Evolutionary conservation across 2,888 invertebrate species (phyloP).

Genomic region (Drosophila flavopinicola): DNA sequence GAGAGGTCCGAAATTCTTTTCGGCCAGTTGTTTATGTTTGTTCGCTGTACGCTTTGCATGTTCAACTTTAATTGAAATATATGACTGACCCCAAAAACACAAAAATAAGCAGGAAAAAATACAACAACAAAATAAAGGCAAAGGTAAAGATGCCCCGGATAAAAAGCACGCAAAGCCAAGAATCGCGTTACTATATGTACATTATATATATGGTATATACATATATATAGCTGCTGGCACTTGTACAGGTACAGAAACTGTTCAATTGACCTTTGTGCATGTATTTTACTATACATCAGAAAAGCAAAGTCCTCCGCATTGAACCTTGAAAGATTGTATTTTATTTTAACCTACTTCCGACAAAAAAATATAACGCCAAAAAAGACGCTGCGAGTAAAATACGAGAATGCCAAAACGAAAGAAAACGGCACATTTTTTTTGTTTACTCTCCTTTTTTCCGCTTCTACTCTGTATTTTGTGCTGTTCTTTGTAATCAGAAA

Average conservation of each 20-base stretch:
- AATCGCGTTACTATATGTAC: constrained; percentile 25
- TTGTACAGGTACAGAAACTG: constrained; percentile 36
- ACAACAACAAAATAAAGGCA: constrained; percentile 11
- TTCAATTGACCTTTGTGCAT: constrained; percentile 65
- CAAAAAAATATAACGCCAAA: constrained; percentile 8
- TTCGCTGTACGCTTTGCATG: constrained; percentile 60
- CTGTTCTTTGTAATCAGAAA: constrained; percentile 54
- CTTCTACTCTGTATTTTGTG: constrained; percentile 11
- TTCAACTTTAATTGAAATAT: constrained; percentile 73
- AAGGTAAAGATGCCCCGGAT: constrained; percentile 24
- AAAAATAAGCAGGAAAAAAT: constrained; percentile 1
- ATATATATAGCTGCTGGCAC: not conserved
- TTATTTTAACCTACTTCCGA: constrained; percentile 63
- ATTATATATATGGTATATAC: not conserved
- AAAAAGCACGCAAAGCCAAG: constrained; percentile 54
- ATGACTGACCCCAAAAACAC: constrained; percentile 50
- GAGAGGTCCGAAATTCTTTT: constrained; percentile 35
- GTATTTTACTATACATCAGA: constrained; percentile 3
- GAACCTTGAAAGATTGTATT: constrained; percentile 68
- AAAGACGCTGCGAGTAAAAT: constrained; percentile 26
- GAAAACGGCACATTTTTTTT: constrained; percentile 31
- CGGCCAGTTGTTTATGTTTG: constrained; percentile 7
- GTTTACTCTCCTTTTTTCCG: constrained; percentile 25
- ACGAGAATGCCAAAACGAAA: constrained; percentile 16
- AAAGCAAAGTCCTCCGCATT: constrained; percentile 43